Evolutionary conservation across 2,888 invertebrate species (phyloP).

Genomic region (Agrochola circellaris): DNA sequence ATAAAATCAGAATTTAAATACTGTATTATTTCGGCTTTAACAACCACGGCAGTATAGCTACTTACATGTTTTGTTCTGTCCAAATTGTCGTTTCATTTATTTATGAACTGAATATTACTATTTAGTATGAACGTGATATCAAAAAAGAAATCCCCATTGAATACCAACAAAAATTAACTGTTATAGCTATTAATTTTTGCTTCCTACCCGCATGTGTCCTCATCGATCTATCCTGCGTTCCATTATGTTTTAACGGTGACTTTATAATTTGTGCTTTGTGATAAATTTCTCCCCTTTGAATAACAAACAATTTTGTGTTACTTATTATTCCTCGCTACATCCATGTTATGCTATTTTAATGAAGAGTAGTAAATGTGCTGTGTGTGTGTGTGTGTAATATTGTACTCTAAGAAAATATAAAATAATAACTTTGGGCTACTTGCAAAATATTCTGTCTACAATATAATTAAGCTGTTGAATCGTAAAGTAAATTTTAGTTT

Average conservation of each 20-base stretch:
- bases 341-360: constrained; percentile 26
- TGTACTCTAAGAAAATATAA: constrained; percentile 19
- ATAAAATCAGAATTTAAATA: neutral
- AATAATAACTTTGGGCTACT: constrained; percentile 22
- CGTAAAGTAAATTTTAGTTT: constrained; percentile 55
- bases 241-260: constrained; percentile 76
- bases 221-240: constrained; percentile 82
- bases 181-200: constrained; percentile 68
- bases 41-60: neutral
- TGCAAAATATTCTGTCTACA: constrained; percentile 24
- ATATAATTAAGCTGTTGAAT: constrained; percentile 44
- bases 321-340: constrained; percentile 12
- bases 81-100: neutral
- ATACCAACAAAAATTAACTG: constrained; percentile 51
- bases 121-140: neutral
- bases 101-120: neutral
- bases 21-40: neutral
- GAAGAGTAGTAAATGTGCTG: constrained; percentile 5
- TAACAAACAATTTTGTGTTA: constrained; percentile 32
- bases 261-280: constrained; percentile 63
- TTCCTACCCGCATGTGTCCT: constrained; percentile 78
- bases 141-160: constrained; percentile 23
- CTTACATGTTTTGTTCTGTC: neutral
- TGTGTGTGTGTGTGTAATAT: too few relatives aligned
- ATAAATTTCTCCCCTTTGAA: constrained; percentile 65